A percentile compares a stretch with the other conserved stretches of the same genome.
Conservation (phyloP, 1,140 invertebrate genomes). For the Nomia melanderi region DNA sequence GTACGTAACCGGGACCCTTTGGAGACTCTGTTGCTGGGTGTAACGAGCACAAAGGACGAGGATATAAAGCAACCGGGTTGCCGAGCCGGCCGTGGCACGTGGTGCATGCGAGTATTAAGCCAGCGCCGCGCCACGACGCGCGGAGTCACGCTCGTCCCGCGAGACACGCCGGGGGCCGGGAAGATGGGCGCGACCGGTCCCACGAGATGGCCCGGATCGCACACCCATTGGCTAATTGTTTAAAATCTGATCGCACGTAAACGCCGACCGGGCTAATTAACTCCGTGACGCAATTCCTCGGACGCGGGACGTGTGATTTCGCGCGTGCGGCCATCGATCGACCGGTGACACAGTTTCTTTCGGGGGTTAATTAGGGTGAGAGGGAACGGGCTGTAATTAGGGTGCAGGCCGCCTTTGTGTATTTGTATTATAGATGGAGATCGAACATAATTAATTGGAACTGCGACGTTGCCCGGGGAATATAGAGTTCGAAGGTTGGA, state of each 20-base stretch:
- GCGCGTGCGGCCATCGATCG: slow-evolving; percentile 29
- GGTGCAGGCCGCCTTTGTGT: too few relatives aligned
- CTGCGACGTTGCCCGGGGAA: too few relatives aligned
- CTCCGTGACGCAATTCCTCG: slow-evolving; percentile 27
- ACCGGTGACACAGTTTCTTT: slow-evolving; percentile 28
- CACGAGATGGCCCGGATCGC: slow-evolving; percentile 62
- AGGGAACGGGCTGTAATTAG: background rate
- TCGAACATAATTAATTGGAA: too few relatives aligned
- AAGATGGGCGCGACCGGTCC: slow-evolving; percentile 75
- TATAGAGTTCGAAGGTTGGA: too few relatives aligned
- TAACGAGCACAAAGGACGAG: slow-evolving; percentile 66
- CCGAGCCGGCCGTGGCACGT: slow-evolving; percentile 49
- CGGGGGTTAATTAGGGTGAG: slow-evolving; percentile 15
- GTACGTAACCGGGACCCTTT: slow-evolving; percentile 61
- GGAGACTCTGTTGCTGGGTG: slow-evolving; percentile 62
- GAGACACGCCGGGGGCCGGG: slow-evolving; percentile 62
- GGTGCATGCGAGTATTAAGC: slow-evolving; percentile 65
- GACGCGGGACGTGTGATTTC: slow-evolving; percentile 34
- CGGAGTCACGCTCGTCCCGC: slow-evolving; percentile 77
- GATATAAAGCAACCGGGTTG: slow-evolving; percentile 62
- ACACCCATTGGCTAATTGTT: slow-evolving; percentile 76
- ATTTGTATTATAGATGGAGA: too few relatives aligned
- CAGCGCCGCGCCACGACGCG: slow-evolving; percentile 74
- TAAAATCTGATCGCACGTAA: slow-evolving; percentile 76
- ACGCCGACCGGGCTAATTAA: slow-evolving; percentile 39